A percentile compares a stretch with the other conserved stretches of the same genome.
Evolutionary conservation across 2,113 vertebrate species (phyloP).

Genomic region (Stictonetta naevosa): DNA sequence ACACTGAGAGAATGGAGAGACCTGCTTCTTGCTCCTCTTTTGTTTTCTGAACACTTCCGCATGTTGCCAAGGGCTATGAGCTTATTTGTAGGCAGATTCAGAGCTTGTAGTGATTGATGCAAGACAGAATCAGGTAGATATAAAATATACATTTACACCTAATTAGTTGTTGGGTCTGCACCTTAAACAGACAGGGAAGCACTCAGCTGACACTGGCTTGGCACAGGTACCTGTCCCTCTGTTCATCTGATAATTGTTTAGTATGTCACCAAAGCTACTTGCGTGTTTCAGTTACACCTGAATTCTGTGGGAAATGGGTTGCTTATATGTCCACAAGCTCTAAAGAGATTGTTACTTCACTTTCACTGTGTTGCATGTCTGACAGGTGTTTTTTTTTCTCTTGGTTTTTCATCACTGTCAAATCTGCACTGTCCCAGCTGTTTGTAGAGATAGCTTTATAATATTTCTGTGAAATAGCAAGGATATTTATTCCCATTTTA

Average conservation of each 20-base stretch:
- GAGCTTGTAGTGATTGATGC: neutral
- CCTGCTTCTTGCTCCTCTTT: neutral
- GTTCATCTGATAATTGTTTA: neutral
- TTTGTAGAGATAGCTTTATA: neutral
- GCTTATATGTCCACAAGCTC: neutral
- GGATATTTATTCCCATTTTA: neutral
- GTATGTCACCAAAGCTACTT: neutral
- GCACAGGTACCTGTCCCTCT: neutral
- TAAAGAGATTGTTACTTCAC: neutral
- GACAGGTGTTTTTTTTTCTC: rapidly evolving
- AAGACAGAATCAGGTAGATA: neutral
- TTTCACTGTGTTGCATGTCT: neutral
- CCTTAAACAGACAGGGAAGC: neutral
- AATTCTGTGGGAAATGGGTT: neutral
- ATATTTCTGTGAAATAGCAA: neutral
- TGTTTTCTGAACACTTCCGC: neutral
- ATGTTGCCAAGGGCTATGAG: neutral
- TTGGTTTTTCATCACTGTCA: neutral
- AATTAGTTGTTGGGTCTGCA: neutral
- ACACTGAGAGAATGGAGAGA: neutral
- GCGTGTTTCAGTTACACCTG: neutral
- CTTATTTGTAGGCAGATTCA: neutral
- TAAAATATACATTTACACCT: neutral
- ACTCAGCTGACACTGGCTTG: neutral
- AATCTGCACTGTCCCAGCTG: neutral